phyloP scores from a whole-genome alignment of 1,140 invertebrate genomes.

The Pogonomyrmex californicus region DNA sequence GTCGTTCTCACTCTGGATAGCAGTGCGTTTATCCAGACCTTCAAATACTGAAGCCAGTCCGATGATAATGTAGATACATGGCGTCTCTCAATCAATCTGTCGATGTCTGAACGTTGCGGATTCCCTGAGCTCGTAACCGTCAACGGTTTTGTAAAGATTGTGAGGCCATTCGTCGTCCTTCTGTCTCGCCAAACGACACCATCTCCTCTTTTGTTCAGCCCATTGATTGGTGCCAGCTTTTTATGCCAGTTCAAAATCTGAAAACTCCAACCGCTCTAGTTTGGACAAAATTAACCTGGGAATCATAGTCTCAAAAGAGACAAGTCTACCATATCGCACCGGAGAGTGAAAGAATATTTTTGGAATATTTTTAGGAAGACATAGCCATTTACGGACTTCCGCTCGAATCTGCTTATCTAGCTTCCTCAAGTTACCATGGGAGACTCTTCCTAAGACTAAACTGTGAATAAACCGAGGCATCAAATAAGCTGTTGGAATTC shows the following conservation, averaged over 20 bases:
- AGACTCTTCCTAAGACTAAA: neutral
- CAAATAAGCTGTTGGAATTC: neutral
- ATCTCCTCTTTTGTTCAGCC: no score
- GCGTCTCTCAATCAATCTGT: neutral
- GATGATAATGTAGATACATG: neutral
- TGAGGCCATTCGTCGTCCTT: neutral
- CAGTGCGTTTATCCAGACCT: conserved; percentile 27
- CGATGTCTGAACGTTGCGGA: neutral
- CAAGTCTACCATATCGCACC: neutral
- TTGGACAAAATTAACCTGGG: neutral
- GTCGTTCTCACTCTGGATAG: conserved; percentile 33
- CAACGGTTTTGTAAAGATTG: neutral
- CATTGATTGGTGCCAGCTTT: neutral
- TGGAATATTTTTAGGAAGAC: neutral
- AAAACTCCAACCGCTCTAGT: neutral
- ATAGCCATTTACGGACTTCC: neutral
- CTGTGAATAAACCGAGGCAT: neutral
- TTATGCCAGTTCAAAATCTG: neutral
- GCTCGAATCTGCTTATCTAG: neutral
- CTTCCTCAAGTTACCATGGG: neutral
- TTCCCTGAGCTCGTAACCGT: neutral
- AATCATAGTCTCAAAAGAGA: neutral
- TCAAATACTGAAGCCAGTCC: neutral
- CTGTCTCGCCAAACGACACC: neutral
- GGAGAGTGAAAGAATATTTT: neutral